A percentile compares a stretch with the other conserved stretches of the same genome.
Evolutionary conservation across 2,113 vertebrate genomes (phyloP).

Genomic region (Ptychochromis oligacanthus): DNA sequence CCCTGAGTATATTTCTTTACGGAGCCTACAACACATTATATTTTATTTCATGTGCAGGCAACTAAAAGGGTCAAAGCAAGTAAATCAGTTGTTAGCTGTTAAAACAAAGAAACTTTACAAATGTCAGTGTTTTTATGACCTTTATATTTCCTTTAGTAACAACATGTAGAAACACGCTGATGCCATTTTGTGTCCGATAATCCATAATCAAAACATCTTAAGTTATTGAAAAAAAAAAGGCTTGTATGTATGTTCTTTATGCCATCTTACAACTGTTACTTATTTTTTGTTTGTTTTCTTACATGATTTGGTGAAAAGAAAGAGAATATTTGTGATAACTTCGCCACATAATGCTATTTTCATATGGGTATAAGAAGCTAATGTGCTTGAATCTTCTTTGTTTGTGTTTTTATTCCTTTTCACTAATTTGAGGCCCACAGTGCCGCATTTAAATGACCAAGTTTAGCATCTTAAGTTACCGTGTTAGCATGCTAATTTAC

Average conservation of each 20-base stretch:
- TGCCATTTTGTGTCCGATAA: conserved; percentile 35
- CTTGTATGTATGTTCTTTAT: conserved; percentile 40
- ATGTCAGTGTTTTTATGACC: conserved; percentile 18
- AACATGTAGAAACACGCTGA: conserved; percentile 18
- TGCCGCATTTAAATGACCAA: not conserved
- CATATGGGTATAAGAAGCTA: conserved; percentile 70
- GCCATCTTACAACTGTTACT: conserved; percentile 68
- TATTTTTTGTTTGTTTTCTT: conserved; percentile 44
- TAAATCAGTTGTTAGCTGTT: not conserved
- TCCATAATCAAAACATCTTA: conserved; percentile 51
- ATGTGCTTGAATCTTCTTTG: conserved; percentile 35
- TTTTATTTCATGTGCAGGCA: conserved; percentile 4
- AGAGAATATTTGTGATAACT: conserved; percentile 64
- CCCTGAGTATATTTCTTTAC: not conserved
- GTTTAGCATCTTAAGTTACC: not conserved
- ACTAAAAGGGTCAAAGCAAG: not conserved
- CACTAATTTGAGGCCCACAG: not conserved
- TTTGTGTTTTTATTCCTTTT: conserved; percentile 49
- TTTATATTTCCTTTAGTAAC: conserved; percentile 2
- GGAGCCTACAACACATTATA: not conserved
- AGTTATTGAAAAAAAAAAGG: conserved; percentile 69
- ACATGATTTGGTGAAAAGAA: conserved; percentile 40
- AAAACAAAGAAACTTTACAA: not conserved
- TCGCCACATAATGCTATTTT: conserved; percentile 72
- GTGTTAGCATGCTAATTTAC: not conserved